Evolutionary conservation across 2,888 invertebrate genomes (phyloP).

Genomic region (Eristalinus sepulchralis): DNA sequence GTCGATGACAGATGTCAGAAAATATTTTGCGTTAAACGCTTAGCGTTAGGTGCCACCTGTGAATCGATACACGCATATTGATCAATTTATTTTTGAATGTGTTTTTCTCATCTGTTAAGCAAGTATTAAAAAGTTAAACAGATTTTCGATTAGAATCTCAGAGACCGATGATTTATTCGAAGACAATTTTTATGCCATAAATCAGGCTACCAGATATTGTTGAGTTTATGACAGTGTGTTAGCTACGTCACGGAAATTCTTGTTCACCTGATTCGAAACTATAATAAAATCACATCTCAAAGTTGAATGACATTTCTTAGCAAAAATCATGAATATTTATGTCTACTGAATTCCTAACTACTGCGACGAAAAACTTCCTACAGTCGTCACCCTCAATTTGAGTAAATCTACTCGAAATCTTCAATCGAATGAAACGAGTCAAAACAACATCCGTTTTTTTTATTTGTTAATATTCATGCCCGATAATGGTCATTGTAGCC

Average conservation of each 20-base stretch:
- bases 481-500: not conserved
- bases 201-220: not conserved
- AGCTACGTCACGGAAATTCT: not conserved
- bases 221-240: not conserved
- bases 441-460: not conserved
- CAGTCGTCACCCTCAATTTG: not conserved
- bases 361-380: not conserved
- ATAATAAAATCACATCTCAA: not conserved
- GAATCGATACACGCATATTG: not conserved
- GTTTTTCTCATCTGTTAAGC: not conserved
- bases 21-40: not conserved
- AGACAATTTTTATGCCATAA: not conserved
- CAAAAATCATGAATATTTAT: slow-evolving; percentile 1
- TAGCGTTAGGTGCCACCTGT: not conserved
- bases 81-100: not conserved
- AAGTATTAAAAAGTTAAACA: no score
- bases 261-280: not conserved
- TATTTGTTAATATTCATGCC: not conserved
- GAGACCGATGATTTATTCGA: no score
- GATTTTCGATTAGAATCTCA: no score
- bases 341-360: not conserved
- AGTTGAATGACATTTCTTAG: slow-evolving; percentile 6
- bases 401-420: not conserved
- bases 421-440: not conserved
- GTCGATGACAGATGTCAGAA: not conserved